Evolutionary conservation across 2,888 invertebrate genomes (phyloP).

Genomic region (Hyalella azteca): DNA sequence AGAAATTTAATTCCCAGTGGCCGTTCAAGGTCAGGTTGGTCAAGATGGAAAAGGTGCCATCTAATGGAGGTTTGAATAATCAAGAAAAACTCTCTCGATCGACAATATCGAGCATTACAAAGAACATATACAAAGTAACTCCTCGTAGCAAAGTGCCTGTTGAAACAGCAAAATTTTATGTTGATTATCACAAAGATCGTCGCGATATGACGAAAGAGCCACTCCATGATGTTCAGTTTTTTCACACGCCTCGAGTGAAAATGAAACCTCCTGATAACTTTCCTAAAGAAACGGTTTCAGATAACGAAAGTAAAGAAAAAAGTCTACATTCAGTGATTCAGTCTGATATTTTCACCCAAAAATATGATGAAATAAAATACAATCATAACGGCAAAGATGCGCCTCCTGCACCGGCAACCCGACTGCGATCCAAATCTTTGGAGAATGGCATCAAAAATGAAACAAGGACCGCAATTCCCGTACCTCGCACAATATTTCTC

Average conservation of each 20-base stretch:
- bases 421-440: neutral
- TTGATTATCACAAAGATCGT: conserved; percentile 27
- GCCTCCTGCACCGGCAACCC: neutral
- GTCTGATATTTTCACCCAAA: neutral
- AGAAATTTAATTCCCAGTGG: neutral
- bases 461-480: neutral
- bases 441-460: neutral
- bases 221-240: conserved; percentile 33
- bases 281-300: neutral
- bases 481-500: neutral
- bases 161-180: conserved; percentile 26
- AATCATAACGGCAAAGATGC: neutral
- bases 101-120: neutral
- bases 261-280: conserved; percentile 23
- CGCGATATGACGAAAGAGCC: neutral
- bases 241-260: conserved; percentile 31
- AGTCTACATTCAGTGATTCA: too few relatives aligned
- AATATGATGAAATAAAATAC: neutral
- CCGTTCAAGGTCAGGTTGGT: conserved; percentile 20
- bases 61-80: neutral
- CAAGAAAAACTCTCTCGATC: neutral
- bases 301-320: neutral
- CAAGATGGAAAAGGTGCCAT: conserved; percentile 1
- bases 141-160: neutral
- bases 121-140: conserved; percentile 8